Evolutionary conservation across 53 echinoderm and acorn worm genomes (phyloP).

Genomic region (Glandiceps talaboti): DNA sequence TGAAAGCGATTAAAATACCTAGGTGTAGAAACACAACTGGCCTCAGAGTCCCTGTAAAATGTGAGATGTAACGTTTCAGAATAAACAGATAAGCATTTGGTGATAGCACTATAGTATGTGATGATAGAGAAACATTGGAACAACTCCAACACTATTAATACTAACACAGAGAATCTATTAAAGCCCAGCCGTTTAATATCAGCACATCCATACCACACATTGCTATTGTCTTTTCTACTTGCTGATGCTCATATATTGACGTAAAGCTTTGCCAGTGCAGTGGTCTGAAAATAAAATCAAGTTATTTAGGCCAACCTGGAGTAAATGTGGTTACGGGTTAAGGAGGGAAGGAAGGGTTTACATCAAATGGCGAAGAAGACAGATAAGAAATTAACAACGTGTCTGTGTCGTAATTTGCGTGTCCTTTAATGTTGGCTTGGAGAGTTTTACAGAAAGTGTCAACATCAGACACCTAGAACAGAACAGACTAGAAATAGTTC

Average conservation of each 20-base stretch:
- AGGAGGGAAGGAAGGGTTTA: too few relatives aligned
- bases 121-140: background rate
- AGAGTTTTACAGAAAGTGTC: too few relatives aligned
- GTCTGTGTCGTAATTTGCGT: too few relatives aligned
- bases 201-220: background rate
- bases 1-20: background rate
- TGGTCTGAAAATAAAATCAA: background rate
- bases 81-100: background rate
- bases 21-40: background rate
- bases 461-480: too few relatives aligned
- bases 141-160: background rate
- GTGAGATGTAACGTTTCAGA: background rate
- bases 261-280: background rate
- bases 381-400: too few relatives aligned
- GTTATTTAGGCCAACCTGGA: background rate
- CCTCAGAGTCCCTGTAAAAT: background rate
- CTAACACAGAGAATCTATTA: background rate
- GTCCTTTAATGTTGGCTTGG: too few relatives aligned
- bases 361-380: too few relatives aligned
- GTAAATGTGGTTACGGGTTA: too few relatives aligned
- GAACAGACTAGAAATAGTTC: too few relatives aligned
- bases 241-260: background rate
- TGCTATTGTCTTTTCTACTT: background rate
- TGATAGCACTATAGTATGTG: background rate
- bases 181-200: background rate